Conservation (phyloP, 2,888 invertebrate genomes). For the Brenthis ino region DNA sequence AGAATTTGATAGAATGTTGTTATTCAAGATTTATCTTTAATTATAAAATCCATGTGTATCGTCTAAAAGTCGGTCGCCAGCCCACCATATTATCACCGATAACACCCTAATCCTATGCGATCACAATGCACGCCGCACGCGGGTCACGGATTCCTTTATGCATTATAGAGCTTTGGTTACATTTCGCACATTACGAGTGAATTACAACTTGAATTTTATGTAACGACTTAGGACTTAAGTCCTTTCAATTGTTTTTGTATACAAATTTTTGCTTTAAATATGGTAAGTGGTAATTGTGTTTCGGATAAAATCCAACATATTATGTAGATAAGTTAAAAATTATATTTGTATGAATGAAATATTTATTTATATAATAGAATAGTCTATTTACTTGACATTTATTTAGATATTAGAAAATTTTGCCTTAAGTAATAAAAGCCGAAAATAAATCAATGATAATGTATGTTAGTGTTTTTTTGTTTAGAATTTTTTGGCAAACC, state of each 20-base stretch:
- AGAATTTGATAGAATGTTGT: too few species aligned
- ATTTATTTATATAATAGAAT: too few species aligned
- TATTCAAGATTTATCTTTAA: not conserved
- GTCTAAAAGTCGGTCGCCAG: conserved; percentile 38
- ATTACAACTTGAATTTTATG: conserved; percentile 1
- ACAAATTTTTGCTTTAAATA: not conserved
- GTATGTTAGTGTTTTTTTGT: too few species aligned
- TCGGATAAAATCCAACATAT: too few species aligned
- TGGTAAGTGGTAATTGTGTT: not conserved
- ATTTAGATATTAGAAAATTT: too few species aligned
- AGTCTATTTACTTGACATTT: too few species aligned
- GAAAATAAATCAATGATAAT: too few species aligned
- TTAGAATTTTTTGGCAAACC: too few species aligned
- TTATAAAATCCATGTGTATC: conserved; percentile 24
- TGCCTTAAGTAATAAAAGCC: too few species aligned
- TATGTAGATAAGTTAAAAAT: too few species aligned
- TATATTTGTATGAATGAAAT: too few species aligned
- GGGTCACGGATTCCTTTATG: conserved; percentile 69
- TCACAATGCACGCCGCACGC: conserved; percentile 60
- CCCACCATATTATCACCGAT: conserved; percentile 69
- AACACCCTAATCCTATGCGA: conserved; percentile 74
- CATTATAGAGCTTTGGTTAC: conserved; percentile 57
- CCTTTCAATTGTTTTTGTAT: not conserved
- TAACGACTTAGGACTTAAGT: not conserved
- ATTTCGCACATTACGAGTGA: conserved; percentile 43